Conservation (phyloP, 2,797 vertebrate species). For the Chelmon rostratus region DNA sequence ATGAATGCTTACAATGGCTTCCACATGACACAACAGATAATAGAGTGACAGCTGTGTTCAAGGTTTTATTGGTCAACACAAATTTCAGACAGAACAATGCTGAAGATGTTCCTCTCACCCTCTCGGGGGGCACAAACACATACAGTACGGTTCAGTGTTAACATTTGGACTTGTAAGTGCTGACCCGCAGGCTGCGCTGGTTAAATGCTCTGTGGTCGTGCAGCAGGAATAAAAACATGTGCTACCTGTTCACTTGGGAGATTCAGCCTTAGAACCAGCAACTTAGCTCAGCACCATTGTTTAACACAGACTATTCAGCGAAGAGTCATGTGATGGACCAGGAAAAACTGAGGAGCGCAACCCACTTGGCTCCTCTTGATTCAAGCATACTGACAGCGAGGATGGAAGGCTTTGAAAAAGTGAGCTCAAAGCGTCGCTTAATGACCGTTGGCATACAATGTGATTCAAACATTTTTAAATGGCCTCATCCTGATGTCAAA, state of each 20-base stretch:
- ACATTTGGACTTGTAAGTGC: conserved; percentile 36
- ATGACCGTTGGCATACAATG: conserved; percentile 24
- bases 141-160: conserved; percentile 50
- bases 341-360: conserved; percentile 33
- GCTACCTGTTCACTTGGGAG: neutral
- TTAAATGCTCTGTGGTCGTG: conserved; percentile 33
- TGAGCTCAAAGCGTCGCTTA: conserved; percentile 18
- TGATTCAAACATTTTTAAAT: conserved; percentile 22
- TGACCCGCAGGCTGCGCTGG: conserved; percentile 40
- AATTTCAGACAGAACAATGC: conserved; percentile 42
- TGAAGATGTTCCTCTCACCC: conserved; percentile 32
- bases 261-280: conserved; percentile 44
- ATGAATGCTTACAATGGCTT: conserved; percentile 13
- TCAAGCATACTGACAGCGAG: conserved; percentile 22
- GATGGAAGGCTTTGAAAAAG: conserved; percentile 34
- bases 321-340: conserved; percentile 34
- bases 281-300: conserved; percentile 65
- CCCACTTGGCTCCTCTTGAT: conserved; percentile 46
- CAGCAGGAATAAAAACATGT: conserved; percentile 32
- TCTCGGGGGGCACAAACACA: conserved; percentile 15
- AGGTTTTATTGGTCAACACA: conserved; percentile 68
- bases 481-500: conserved; percentile 1
- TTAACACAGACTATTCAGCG: conserved; percentile 34
- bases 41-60: conserved; percentile 2
- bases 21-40: conserved; percentile 45